Evolutionary conservation across 2,113 vertebrate species (phyloP).

Genomic region (Microtus ochrogaster): DNA sequence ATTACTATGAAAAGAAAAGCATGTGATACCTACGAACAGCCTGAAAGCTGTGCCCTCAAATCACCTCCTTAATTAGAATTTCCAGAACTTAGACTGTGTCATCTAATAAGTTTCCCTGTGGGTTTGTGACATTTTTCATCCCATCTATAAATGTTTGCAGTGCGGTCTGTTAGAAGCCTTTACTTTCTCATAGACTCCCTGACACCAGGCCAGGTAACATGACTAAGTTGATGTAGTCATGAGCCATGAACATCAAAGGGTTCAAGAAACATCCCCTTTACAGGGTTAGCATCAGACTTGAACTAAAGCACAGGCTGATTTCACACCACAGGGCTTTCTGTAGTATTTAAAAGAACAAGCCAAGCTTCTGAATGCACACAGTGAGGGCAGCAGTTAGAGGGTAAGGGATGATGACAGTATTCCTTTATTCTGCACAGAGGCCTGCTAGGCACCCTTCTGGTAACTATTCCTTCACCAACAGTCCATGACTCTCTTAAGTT

Average conservation of each 20-base stretch:
- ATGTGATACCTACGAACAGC: neutral
- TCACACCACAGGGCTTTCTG: neutral
- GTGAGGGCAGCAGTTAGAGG: neutral
- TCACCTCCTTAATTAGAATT: neutral
- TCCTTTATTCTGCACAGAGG: neutral
- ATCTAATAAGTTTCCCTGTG: neutral
- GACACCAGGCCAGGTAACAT: neutral
- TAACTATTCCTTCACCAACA: neutral
- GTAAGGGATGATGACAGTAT: neutral
- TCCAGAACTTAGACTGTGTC: neutral
- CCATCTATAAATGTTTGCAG: neutral
- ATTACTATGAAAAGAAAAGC: neutral
- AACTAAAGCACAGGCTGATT: neutral
- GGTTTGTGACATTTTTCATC: neutral
- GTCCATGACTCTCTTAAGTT: neutral
- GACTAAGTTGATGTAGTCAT: neutral
- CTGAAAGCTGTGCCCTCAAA: neutral
- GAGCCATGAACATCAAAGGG: neutral
- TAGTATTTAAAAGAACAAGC: neutral
- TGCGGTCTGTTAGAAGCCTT: neutral
- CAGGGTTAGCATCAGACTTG: neutral
- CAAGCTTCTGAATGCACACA: neutral
- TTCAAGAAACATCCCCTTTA: neutral
- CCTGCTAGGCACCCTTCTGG: neutral
- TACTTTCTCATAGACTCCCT: neutral